phyloP scores from a whole-genome alignment of 2,113 vertebrate species.

The Lynx canadensis region DNA sequence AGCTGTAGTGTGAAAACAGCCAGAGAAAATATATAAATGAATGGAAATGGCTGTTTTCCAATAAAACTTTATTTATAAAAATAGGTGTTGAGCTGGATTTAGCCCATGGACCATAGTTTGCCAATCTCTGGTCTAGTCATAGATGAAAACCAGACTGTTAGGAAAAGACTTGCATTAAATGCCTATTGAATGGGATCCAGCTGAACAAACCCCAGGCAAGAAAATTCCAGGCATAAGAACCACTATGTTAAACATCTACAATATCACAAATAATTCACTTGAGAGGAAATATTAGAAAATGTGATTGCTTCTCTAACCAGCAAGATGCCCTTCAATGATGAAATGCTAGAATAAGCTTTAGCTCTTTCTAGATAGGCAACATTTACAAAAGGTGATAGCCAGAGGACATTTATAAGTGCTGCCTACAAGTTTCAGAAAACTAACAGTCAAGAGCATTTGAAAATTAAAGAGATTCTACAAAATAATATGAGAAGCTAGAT shows the following conservation, averaged over 20 bases:
- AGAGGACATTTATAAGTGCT: neutral
- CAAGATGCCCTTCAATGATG: neutral
- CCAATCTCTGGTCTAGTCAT: neutral
- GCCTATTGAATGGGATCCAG: neutral
- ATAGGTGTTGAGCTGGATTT: neutral
- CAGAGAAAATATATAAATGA: constrained; percentile 14
- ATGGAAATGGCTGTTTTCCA: neutral
- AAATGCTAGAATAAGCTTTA: neutral
- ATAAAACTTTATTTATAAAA: constrained; percentile 65
- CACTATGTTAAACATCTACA: neutral
- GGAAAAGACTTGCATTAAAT: constrained; percentile 1
- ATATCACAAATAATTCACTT: neutral
- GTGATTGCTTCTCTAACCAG: neutral
- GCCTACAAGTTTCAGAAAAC: neutral
- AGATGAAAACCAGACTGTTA: neutral
- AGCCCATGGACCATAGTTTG: neutral
- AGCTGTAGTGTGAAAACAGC: neutral
- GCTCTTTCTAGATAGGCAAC: neutral
- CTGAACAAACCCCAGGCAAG: neutral
- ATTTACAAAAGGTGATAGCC: neutral
- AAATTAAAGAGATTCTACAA: neutral
- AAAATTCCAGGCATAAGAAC: neutral
- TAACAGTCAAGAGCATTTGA: neutral
- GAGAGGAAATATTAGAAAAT: neutral
- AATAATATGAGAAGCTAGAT: neutral